Conservation (phyloP, 30 jellyfish, hydroid and myxozoan genomes). For the Nemopilema nomurai region DNA sequence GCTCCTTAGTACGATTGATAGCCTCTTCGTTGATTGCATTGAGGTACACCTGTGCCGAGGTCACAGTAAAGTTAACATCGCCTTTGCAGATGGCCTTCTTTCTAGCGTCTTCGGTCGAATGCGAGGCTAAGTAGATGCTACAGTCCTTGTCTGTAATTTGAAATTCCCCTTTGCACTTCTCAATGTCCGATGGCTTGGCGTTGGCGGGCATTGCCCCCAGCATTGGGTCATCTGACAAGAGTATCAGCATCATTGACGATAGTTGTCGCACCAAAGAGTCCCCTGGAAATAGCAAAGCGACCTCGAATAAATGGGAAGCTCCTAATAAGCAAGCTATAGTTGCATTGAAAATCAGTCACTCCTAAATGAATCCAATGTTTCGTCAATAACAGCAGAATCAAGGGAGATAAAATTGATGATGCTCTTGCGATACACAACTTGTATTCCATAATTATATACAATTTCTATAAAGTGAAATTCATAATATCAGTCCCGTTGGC, state of each 20-base stretch:
- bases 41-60: constrained; percentile 64
- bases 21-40: constrained; percentile 58
- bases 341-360: not conserved
- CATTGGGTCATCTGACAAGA: constrained; percentile 67
- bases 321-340: too few species aligned
- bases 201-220: constrained; percentile 64
- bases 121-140: constrained; percentile 81
- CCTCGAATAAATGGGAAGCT: not conserved
- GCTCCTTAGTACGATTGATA: constrained; percentile 4
- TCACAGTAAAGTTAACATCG: constrained; percentile 13
- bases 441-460: too few species aligned
- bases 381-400: too few species aligned
- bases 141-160: constrained; percentile 69
- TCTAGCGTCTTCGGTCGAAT: constrained; percentile 37
- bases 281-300: constrained; percentile 52
- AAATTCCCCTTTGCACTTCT: constrained; percentile 78
- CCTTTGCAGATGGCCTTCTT: constrained; percentile 69
- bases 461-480: too few species aligned
- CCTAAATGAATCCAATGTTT: too few species aligned
- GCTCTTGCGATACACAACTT: too few species aligned
- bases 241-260: constrained; percentile 45
- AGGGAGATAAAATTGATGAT: too few species aligned
- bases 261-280: constrained; percentile 92
- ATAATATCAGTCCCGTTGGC: too few species aligned
- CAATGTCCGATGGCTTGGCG: constrained; percentile 45